These are phyloP conservation scores for Torymus aiolomorphi DNA, from an alignment of 2,888 invertebrate species.

Conservation along the genomic window DNA sequence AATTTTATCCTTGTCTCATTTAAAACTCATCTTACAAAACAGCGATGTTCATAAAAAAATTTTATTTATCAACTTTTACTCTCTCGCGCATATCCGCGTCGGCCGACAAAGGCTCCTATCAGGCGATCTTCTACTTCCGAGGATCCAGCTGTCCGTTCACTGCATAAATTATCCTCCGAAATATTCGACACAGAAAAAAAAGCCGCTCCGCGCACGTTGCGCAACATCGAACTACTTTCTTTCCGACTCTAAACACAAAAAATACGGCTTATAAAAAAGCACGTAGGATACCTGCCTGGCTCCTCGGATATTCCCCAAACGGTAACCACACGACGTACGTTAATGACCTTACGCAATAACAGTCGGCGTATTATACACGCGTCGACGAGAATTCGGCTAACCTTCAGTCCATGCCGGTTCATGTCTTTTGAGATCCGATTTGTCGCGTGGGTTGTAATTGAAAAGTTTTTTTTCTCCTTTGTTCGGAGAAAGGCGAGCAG, in stretches of 20 bases:
- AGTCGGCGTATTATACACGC: background rate
- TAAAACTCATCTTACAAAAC: too few relatives aligned
- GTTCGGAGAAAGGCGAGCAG: background rate
- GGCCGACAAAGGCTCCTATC: too few relatives aligned
- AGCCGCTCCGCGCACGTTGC: background rate
- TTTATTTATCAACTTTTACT: too few relatives aligned
- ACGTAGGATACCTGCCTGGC: too few relatives aligned
- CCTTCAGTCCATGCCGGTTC: background rate
- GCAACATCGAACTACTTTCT: constrained; percentile 37
- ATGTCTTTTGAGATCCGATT: too few relatives aligned
- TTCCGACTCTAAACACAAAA: constrained; percentile 2
- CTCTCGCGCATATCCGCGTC: too few relatives aligned
- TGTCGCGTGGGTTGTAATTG: too few relatives aligned
- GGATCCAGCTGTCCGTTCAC: too few relatives aligned
- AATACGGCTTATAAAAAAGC: too few relatives aligned
- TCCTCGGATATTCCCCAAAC: background rate
- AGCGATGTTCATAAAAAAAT: too few relatives aligned
- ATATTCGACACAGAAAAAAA: constrained; percentile 11
- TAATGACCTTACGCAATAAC: constrained; percentile 32
- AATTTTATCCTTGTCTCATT: too few relatives aligned
- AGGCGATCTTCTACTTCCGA: too few relatives aligned
- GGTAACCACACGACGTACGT: constrained; percentile 1
- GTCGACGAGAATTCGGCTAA: constrained; percentile 26
- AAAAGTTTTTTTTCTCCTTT: background rate
- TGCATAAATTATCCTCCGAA: background rate